A percentile compares a stretch with the other conserved stretches of the same genome.
These are phyloP conservation scores for Vidua chalybeata DNA, from an alignment of 2,113 vertebrate species.

Conservation along the genomic window DNA sequence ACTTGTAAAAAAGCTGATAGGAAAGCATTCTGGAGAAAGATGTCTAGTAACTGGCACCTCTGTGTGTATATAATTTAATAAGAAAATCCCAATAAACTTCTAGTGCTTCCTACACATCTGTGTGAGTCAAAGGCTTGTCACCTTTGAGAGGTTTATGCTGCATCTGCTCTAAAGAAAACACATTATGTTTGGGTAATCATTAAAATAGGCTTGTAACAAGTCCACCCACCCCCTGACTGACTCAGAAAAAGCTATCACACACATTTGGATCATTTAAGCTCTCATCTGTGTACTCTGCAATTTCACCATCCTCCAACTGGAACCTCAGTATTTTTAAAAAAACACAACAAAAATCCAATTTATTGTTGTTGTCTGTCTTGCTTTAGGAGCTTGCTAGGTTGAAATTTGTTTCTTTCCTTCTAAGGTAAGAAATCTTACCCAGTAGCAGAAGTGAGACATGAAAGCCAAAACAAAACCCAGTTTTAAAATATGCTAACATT, in stretches of 20 bases:
- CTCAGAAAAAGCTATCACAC: slow-evolving; percentile 23
- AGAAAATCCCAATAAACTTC: neutral
- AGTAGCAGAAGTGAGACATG: neutral
- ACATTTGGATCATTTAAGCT: neutral
- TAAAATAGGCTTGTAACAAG: neutral
- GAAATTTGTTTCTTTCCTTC: neutral
- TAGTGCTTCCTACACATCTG: neutral
- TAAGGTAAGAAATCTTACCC: neutral
- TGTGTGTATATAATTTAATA: neutral
- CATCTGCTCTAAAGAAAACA: slow-evolving; percentile 36
- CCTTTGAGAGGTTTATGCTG: slow-evolving; percentile 29
- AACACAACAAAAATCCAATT: neutral
- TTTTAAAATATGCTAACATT: neutral
- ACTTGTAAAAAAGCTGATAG: neutral
- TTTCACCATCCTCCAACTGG: neutral
- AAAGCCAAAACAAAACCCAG: neutral
- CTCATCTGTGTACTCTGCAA: neutral
- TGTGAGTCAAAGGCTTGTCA: slow-evolving; percentile 36
- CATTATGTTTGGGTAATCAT: slow-evolving; percentile 49
- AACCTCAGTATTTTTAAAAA: neutral
- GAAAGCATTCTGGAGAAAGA: neutral
- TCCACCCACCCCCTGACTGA: neutral
- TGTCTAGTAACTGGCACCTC: neutral
- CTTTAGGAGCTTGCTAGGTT: neutral
- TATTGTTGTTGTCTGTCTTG: neutral